Evolutionary conservation across 2,797 vertebrate genomes (phyloP).

Genomic region (Fundulus diaphanus): DNA sequence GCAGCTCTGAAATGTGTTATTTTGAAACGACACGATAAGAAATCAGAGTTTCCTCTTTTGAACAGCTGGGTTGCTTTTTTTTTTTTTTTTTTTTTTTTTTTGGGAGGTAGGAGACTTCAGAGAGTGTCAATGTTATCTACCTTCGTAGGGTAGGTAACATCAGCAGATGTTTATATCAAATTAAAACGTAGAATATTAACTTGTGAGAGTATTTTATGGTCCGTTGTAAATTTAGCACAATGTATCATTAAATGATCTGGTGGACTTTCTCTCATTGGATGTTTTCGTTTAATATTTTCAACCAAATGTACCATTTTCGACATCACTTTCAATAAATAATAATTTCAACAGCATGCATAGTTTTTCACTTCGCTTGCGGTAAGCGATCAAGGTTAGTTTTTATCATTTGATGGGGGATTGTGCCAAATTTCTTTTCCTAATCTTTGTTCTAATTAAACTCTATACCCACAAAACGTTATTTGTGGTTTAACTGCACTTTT

Average conservation of each 20-base stretch:
- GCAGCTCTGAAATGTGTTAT: background rate
- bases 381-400: too few species aligned
- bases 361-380: too few species aligned
- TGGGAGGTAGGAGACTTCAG: background rate
- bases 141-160: background rate
- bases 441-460: too few species aligned
- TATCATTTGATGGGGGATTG: too few species aligned
- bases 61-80: background rate
- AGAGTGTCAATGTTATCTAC: too few species aligned
- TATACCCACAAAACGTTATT: too few species aligned
- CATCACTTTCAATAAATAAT: background rate
- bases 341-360: too few species aligned
- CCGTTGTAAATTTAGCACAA: background rate
- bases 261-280: background rate
- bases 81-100: background rate
- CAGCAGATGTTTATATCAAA: background rate
- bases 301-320: background rate
- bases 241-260: background rate
- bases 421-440: too few species aligned
- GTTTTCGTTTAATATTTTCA: background rate
- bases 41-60: background rate
- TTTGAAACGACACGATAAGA: background rate
- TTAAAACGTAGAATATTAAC: background rate
- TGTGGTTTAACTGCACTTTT: too few species aligned
- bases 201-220: background rate